A percentile compares a stretch with the other conserved stretches of the same genome.
Evolutionary conservation across 2,888 invertebrate genomes (phyloP).

Genomic region (Pterostichus madidus): DNA sequence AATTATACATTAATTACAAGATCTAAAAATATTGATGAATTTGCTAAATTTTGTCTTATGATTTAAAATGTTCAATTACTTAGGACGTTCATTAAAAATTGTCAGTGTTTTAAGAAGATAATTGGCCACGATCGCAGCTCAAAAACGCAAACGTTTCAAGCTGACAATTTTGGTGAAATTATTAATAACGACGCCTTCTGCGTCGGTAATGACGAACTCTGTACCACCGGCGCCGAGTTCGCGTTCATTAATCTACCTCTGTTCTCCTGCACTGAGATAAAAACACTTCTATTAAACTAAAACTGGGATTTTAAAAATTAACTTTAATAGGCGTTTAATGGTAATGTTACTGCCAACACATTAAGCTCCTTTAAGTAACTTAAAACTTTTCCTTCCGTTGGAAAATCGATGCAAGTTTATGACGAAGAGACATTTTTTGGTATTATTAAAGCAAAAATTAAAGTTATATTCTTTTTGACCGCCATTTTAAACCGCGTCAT

Average conservation of each 20-base stretch:
- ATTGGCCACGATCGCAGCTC: conserved; percentile 29
- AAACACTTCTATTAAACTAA: conserved; percentile 43
- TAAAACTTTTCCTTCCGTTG: conserved; percentile 43
- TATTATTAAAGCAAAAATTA: background rate
- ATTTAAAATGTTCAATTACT: conserved; percentile 50
- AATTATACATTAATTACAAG: conserved; percentile 25
- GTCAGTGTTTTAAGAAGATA: conserved; percentile 55
- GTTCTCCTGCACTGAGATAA: background rate
- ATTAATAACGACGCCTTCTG: conserved; percentile 48
- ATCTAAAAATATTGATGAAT: conserved; percentile 58
- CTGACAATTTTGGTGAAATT: conserved; percentile 54
- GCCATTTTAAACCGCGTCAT: too few relatives aligned
- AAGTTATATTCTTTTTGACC: background rate
- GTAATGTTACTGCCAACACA: conserved; percentile 55
- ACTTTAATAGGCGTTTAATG: conserved; percentile 53
- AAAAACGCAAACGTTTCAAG: conserved; percentile 56
- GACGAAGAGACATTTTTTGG: conserved; percentile 1
- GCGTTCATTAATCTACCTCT: conserved; percentile 32
- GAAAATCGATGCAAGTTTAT: conserved; percentile 32
- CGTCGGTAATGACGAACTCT: conserved; percentile 38
- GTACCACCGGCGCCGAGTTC: conserved; percentile 1
- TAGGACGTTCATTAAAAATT: conserved; percentile 49
- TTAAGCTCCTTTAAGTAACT: conserved; percentile 49
- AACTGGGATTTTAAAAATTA: conserved; percentile 58
- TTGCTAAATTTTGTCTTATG: conserved; percentile 44